These are phyloP conservation scores for Dreissena rostriformis DNA, from an alignment of 1,140 invertebrate species.

Conservation along the genomic window DNA sequence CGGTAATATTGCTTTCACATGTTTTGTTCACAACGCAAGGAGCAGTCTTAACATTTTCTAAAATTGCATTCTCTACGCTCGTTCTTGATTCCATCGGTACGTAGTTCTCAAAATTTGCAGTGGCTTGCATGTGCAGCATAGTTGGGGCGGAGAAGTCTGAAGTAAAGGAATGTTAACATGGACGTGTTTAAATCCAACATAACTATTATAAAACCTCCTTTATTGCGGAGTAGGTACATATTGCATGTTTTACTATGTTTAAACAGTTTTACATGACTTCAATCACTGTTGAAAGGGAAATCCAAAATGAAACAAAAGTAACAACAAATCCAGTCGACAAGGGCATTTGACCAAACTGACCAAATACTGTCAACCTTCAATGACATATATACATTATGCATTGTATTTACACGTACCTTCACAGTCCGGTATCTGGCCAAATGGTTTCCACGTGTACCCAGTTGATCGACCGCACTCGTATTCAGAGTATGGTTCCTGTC, in stretches of 20 bases:
- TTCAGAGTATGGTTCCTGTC: background rate
- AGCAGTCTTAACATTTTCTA: too few species aligned
- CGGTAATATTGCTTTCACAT: too few species aligned
- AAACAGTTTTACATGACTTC: background rate
- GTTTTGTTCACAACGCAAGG: too few species aligned
- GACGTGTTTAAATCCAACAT: too few species aligned
- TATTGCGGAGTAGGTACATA: background rate
- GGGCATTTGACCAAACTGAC: background rate
- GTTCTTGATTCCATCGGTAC: too few species aligned
- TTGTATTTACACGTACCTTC: background rate
- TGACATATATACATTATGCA: background rate
- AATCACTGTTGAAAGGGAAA: background rate
- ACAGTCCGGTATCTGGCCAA: slow-evolving; percentile 3
- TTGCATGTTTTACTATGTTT: background rate
- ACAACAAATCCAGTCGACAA: background rate
- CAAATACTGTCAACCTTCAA: background rate
- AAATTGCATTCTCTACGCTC: too few species aligned
- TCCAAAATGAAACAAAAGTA: background rate
- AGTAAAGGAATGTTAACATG: too few species aligned
- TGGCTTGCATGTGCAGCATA: too few species aligned
- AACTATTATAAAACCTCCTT: too few species aligned
- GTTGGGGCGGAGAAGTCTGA: too few species aligned
- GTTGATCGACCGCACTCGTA: slow-evolving; percentile 9
- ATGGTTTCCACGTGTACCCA: slow-evolving; percentile 5
- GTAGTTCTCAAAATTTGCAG: too few species aligned